phyloP scores from a whole-genome alignment of 2,113 vertebrate species.

The Sylvia atricapilla region DNA sequence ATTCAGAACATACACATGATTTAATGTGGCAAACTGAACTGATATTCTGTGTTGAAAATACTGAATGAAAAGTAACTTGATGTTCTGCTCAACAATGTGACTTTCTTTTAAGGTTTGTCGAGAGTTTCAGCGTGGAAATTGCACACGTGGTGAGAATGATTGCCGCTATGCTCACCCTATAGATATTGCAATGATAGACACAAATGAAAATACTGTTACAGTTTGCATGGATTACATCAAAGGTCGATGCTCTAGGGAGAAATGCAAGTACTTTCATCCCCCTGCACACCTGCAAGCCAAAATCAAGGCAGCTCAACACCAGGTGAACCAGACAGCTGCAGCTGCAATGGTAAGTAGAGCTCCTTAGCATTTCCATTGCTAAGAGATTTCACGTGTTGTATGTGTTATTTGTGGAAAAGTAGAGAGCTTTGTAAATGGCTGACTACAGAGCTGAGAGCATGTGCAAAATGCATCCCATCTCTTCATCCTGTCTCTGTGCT shows the following conservation, averaged over 20 bases:
- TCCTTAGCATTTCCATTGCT: neutral
- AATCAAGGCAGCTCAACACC: constrained; percentile 96
- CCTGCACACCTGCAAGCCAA: constrained; percentile 97
- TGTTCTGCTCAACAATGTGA: constrained; percentile 21
- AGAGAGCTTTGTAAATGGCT: constrained; percentile 21
- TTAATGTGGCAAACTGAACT: neutral
- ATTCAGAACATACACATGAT: neutral
- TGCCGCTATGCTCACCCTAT: constrained; percentile 97
- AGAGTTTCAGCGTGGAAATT: constrained; percentile 97
- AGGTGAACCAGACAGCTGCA: constrained; percentile 89
- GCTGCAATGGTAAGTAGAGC: constrained; percentile 83
- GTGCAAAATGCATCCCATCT: neutral
- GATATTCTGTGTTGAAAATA: neutral
- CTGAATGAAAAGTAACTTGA: neutral
- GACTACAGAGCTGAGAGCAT: neutral
- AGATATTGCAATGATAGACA: constrained; percentile 94
- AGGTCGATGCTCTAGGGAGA: constrained; percentile 95
- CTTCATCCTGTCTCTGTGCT: neutral
- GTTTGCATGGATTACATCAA: constrained; percentile 99
- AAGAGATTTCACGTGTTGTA: neutral
- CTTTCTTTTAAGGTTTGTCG: constrained; percentile 88
- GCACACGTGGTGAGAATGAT: constrained; percentile 95
- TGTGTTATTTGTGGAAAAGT: neutral
- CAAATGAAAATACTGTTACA: constrained; percentile 96
- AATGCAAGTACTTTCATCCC: constrained; percentile 99